These are phyloP conservation scores for Proisotoma minuta DNA, from an alignment of 2,888 invertebrate genomes.

Conservation along the genomic window DNA sequence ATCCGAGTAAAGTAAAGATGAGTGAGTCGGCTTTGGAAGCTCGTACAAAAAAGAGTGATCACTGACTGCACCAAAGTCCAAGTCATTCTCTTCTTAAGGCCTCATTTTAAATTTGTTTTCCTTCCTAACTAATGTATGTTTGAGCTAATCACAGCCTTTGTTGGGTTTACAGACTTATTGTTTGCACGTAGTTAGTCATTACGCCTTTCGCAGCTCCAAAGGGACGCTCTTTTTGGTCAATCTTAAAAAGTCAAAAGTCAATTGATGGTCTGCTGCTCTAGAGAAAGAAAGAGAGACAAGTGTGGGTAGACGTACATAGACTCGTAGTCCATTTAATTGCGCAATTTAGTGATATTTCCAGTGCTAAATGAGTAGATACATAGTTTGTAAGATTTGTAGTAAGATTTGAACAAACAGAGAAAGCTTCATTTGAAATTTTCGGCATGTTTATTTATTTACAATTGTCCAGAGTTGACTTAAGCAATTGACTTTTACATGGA, in stretches of 20 bases:
- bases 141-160: background rate
- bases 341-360: too few species aligned
- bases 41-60: background rate
- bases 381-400: too few species aligned
- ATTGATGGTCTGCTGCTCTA: background rate
- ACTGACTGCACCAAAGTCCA: background rate
- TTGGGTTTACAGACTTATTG: background rate
- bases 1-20: background rate
- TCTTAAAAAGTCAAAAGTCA: background rate
- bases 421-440: background rate
- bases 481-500: too few species aligned
- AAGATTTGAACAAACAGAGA: too few species aligned
- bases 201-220: too few species aligned
- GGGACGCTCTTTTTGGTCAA: background rate
- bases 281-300: too few species aligned
- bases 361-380: too few species aligned
- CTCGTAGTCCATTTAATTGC: too few species aligned
- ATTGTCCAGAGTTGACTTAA: too few species aligned
- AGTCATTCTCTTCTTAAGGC: background rate
- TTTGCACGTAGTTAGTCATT: background rate
- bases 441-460: conserved; percentile 1
- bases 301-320: too few species aligned
- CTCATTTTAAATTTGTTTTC: background rate
- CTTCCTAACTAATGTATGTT: background rate
- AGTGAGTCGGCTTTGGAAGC: background rate